A percentile compares a stretch with the other conserved stretches of the same genome.
These are phyloP conservation scores for Squalus acanthias DNA, from an alignment of 2,797 vertebrate species.

Conservation along the genomic window DNA sequence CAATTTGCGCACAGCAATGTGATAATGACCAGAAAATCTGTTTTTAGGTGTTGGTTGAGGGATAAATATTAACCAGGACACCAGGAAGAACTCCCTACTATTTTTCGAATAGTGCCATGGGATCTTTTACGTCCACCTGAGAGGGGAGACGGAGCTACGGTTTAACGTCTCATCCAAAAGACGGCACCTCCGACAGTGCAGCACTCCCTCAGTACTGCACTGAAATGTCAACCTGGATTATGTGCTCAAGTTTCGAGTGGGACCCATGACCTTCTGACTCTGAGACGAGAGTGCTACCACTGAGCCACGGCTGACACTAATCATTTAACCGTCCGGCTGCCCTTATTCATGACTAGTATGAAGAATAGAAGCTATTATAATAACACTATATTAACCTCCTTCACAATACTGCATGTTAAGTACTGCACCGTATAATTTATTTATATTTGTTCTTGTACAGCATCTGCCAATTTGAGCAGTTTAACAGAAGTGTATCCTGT, in stretches of 20 bases:
- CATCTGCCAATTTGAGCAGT: slow-evolving; percentile 61
- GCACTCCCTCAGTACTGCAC: not conserved
- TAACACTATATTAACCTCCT: not conserved
- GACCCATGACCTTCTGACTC: not conserved
- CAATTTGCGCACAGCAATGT: not conserved
- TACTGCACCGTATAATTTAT: not conserved
- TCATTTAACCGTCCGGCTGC: not conserved
- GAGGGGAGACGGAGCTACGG: not conserved
- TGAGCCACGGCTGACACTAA: not conserved
- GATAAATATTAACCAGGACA: not conserved
- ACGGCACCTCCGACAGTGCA: not conserved
- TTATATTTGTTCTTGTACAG: slow-evolving; percentile 50
- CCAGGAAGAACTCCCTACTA: not conserved
- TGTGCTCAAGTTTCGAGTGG: not conserved
- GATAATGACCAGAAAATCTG: not conserved
- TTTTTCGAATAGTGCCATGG: not conserved
- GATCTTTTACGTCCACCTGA: not conserved
- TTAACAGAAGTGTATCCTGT: slow-evolving; percentile 64
- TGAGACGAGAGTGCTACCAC: not conserved
- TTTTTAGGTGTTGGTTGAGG: not conserved
- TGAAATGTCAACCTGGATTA: not conserved
- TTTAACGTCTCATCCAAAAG: not conserved
- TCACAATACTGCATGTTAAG: not conserved
- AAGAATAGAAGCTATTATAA: not conserved
- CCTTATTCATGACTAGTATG: not conserved